A percentile compares a stretch with the other conserved stretches of the same genome.
Evolutionary conservation across 1,140 invertebrate genomes (phyloP).

Genomic region (Radopholus similis): DNA sequence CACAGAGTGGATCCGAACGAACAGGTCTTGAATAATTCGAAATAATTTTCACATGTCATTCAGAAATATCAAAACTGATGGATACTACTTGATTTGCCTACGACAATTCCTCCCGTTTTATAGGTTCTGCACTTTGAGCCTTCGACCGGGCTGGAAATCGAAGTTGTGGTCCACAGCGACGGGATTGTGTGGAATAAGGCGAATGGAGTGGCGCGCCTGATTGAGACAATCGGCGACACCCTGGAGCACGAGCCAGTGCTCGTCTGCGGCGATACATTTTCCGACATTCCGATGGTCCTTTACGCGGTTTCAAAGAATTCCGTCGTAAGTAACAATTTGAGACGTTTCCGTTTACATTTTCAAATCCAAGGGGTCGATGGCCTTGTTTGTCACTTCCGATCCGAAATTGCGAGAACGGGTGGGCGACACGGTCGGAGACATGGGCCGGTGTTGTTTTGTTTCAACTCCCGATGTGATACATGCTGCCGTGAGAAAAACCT

Average conservation of each 20-base stretch:
- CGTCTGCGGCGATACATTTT: slow-evolving; percentile 56
- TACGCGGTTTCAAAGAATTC: slow-evolving; percentile 42
- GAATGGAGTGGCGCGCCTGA: slow-evolving; percentile 47
- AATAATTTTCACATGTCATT: background rate
- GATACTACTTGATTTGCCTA: background rate
- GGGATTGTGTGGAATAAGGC: slow-evolving; percentile 58
- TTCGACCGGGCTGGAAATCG: slow-evolving; percentile 54
- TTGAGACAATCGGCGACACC: slow-evolving; percentile 46
- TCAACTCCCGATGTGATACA: slow-evolving; percentile 47
- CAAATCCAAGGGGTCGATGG: slow-evolving; percentile 38
- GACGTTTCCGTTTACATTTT: background rate
- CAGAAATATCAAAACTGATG: background rate
- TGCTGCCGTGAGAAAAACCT: slow-evolving; percentile 20
- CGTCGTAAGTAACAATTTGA: slow-evolving; percentile 18
- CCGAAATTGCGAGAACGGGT: slow-evolving; percentile 23
- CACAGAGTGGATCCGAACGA: slow-evolving; percentile 53
- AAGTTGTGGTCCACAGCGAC: slow-evolving; percentile 52
- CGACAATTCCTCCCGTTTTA: slow-evolving; percentile 15
- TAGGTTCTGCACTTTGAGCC: slow-evolving; percentile 54
- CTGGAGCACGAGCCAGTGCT: slow-evolving; percentile 45
- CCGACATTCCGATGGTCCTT: slow-evolving; percentile 54
- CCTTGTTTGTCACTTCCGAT: slow-evolving; percentile 37
- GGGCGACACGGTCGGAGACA: slow-evolving; percentile 13
- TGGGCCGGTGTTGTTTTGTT: slow-evolving; percentile 30
- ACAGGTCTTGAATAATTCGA: slow-evolving; percentile 18